Percentiles rank a stretch among this genome's conserved stretches.
Conservation (phyloP, 2,888 invertebrate genomes). For the Pharmacophagus antenor region DNA sequence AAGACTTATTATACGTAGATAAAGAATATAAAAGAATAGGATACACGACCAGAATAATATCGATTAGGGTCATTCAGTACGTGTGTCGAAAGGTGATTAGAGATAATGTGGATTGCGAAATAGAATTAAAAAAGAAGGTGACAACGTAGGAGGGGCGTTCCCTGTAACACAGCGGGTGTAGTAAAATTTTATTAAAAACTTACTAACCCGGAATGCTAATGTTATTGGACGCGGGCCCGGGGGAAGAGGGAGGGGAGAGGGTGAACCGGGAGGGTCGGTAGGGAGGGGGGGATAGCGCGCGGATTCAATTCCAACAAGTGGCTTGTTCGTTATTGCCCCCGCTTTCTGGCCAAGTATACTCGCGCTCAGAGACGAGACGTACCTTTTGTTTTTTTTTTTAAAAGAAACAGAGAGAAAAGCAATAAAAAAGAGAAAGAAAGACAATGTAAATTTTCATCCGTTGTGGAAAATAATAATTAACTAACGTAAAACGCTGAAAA, state of each 20-base stretch:
- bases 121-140: not conserved
- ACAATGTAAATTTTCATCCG: too few relatives aligned
- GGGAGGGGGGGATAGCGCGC: slow-evolving; percentile 4
- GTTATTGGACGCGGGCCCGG: slow-evolving; percentile 41
- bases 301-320: slow-evolving; percentile 62
- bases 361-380: not conserved
- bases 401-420: not conserved
- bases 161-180: not conserved
- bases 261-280: too few relatives aligned
- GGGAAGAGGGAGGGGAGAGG: not conserved
- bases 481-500: too few relatives aligned
- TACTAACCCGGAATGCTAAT: slow-evolving; percentile 51
- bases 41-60: too few relatives aligned
- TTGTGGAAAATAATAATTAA: too few relatives aligned
- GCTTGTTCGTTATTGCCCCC: slow-evolving; percentile 45
- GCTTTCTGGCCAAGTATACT: slow-evolving; percentile 23
- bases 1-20: too few relatives aligned
- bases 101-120: not conserved
- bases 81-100: too few relatives aligned
- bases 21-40: too few relatives aligned
- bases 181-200: slow-evolving; percentile 49
- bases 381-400: not conserved
- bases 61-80: too few relatives aligned
- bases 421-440: too few relatives aligned
- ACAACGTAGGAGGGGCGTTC: slow-evolving; percentile 1